Evolutionary conservation across 2,888 invertebrate genomes (phyloP).

Genomic region (Beris chalybata): DNA sequence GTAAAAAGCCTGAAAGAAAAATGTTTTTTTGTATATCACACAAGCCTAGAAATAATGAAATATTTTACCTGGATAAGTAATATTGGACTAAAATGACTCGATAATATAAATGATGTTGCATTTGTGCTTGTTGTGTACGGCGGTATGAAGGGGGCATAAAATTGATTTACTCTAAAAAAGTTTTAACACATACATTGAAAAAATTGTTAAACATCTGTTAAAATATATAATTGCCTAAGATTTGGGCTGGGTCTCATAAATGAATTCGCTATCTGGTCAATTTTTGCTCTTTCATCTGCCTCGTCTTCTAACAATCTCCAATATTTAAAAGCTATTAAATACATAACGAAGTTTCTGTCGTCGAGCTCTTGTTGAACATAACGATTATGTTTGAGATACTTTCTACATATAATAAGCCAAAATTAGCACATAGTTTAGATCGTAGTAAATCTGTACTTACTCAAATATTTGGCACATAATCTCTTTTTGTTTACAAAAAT

Average conservation of each 20-base stretch:
- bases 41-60: not conserved
- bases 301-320: slow-evolving; percentile 27
- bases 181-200: not conserved
- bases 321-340: slow-evolving; percentile 23
- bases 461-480: slow-evolving; percentile 24
- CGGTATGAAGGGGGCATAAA: slow-evolving; percentile 24
- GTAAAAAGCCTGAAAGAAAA: not conserved
- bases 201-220: not conserved
- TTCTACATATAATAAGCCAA: slow-evolving; percentile 22
- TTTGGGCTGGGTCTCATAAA: slow-evolving; percentile 22
- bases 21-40: not conserved
- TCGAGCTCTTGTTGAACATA: not conserved
- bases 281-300: slow-evolving; percentile 22
- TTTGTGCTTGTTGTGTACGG: slow-evolving; percentile 7
- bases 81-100: slow-evolving; percentile 5
- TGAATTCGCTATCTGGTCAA: slow-evolving; percentile 25
- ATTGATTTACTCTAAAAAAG: slow-evolving; percentile 17
- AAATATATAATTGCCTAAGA: slow-evolving; percentile 13
- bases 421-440: slow-evolving; percentile 3
- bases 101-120: slow-evolving; percentile 22
- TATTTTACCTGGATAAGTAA: slow-evolving; percentile 16
- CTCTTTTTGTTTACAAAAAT: slow-evolving; percentile 22
- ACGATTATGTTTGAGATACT: slow-evolving; percentile 23
- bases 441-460: slow-evolving; percentile 9
- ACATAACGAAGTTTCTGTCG: slow-evolving; percentile 24